These are phyloP conservation scores for Sylvilagus floridanus DNA, from an alignment of 2,797 vertebrate genomes.

Conservation along the genomic window DNA sequence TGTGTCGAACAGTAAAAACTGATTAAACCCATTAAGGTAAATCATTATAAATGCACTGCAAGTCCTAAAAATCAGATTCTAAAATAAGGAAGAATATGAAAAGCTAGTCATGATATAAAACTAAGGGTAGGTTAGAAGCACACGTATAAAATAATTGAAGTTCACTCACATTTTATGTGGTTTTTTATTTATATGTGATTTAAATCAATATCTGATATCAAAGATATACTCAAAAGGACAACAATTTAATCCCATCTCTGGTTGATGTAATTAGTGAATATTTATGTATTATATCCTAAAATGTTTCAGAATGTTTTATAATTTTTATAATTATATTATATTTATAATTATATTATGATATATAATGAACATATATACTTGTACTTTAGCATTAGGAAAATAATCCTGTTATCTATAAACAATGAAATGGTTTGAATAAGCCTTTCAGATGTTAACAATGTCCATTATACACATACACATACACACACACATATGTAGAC, in stretches of 20 bases:
- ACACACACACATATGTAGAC: not conserved
- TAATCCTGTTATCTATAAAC: not conserved
- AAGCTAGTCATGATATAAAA: not conserved
- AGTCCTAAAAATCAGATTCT: constrained; percentile 16
- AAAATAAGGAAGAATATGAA: not conserved
- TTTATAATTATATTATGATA: not conserved
- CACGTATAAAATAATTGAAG: not conserved
- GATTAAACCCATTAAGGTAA: not conserved
- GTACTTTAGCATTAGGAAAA: constrained; percentile 35
- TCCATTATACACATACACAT: not conserved
- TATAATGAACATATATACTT: not conserved
- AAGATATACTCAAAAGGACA: not conserved
- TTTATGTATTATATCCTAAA: constrained; percentile 17
- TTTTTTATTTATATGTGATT: not conserved
- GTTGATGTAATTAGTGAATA: not conserved
- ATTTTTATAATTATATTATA: not conserved
- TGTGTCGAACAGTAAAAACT: not conserved
- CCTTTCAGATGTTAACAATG: not conserved
- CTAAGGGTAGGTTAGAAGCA: not conserved
- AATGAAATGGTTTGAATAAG: not conserved
- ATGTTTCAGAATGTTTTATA: not conserved
- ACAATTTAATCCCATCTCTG: not conserved
- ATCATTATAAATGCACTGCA: not conserved
- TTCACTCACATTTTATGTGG: not conserved
- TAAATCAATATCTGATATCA: not conserved